Evolutionary conservation across 1,140 invertebrate genomes (phyloP).

Genomic region (Hylaeus volcanicus): DNA sequence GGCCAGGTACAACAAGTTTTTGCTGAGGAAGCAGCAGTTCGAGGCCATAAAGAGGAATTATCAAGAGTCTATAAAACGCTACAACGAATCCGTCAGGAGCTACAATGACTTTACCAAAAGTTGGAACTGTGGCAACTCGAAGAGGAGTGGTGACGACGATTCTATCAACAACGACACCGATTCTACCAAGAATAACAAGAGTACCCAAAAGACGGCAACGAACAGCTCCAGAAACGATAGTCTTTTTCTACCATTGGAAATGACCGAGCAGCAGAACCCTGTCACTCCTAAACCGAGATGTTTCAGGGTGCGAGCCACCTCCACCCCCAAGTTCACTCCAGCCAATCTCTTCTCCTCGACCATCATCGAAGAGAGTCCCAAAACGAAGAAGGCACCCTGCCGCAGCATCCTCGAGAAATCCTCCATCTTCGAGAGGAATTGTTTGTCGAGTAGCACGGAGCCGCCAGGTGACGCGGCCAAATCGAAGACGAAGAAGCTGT

Average conservation of each 20-base stretch:
- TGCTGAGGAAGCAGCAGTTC: background rate
- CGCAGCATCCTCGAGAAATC: background rate
- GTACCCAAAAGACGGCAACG: background rate
- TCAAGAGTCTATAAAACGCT: too few relatives aligned
- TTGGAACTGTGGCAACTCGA: too few relatives aligned
- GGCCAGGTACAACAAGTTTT: background rate
- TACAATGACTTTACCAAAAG: too few relatives aligned
- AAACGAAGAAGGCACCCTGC: background rate
- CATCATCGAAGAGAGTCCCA: background rate
- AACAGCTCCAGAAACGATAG: accelerated
- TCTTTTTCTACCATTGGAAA: background rate
- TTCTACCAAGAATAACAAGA: background rate
- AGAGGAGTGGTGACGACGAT: background rate
- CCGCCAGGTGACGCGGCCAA: background rate
- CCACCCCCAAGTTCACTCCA: background rate
- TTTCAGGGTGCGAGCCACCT: background rate
- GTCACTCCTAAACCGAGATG: accelerated
- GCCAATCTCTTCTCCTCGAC: background rate
- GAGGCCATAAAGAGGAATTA: background rate
- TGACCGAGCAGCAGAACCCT: too few relatives aligned
- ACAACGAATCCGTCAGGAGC: too few relatives aligned
- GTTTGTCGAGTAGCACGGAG: too few relatives aligned
- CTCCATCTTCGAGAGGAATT: background rate
- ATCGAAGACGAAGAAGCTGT: background rate
- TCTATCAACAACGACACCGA: background rate